Percentiles rank a stretch among this genome's conserved stretches.
phyloP scores from a whole-genome alignment of 2,888 invertebrate genomes.

The Hanleya hanleyi region DNA sequence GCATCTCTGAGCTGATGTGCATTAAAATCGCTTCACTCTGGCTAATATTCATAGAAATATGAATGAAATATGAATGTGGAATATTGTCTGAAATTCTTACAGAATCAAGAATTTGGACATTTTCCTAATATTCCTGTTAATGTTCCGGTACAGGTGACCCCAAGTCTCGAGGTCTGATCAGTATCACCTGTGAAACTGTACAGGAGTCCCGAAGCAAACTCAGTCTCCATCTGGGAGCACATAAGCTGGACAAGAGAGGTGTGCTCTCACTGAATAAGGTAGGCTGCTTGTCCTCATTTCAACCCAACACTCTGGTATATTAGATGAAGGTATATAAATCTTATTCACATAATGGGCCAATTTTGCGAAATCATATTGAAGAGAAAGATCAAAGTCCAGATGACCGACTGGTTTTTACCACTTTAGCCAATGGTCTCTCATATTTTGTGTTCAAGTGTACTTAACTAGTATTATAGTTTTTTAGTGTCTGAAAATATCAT shows the following conservation, averaged over 20 bases:
- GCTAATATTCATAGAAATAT: no score
- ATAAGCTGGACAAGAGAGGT: slow-evolving; percentile 51
- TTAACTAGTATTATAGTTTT: no score
- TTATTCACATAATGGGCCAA: neutral
- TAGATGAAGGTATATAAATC: neutral
- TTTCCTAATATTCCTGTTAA: no score
- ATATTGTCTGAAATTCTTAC: no score
- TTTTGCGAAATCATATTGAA: neutral
- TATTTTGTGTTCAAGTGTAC: no score
- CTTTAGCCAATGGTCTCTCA: no score
- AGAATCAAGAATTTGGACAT: no score
- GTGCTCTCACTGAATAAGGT: slow-evolving; percentile 45
- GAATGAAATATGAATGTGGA: no score
- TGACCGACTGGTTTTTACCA: slow-evolving; percentile 4
- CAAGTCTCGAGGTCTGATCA: slow-evolving; percentile 51
- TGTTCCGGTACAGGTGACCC: slow-evolving; percentile 55
- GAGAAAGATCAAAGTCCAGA: neutral
- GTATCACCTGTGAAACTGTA: slow-evolving; percentile 53
- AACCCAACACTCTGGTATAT: no score
- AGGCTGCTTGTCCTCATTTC: neutral
- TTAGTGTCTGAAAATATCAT: no score
- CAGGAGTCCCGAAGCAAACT: slow-evolving; percentile 43
- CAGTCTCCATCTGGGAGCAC: slow-evolving; percentile 51
- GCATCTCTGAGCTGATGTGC: no score
- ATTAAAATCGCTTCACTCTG: no score